Base-by-base conservation (phyloP, 2,113 vertebrate genomes). In the Hydrolagus affinis region DNA sequence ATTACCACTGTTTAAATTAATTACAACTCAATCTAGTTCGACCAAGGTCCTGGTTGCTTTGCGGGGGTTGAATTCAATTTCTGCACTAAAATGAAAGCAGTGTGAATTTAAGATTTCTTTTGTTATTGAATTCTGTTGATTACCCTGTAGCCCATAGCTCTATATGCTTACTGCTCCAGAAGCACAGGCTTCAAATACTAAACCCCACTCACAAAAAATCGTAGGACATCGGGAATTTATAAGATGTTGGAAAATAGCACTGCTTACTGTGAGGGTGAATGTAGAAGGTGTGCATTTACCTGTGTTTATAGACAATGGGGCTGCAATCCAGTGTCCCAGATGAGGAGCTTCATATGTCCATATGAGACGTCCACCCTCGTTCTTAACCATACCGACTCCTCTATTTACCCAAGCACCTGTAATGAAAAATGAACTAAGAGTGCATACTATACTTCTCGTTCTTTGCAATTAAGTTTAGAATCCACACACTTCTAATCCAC, bases 251-350 rank as follows among this genome's bases (percentile, higher is more conserved):
- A 44, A 44, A 19, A 23, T 32, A 78, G 4, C 76, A 56, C n/a
- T 21, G 30, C 74, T 80, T 86, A 85, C 85, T 87, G 78, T 85
- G 78, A 78, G 86, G 59, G 30, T 21, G 59, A 60, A 85, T 75
- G 62, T 23, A 7, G 30, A 85, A 12, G 6, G n/a, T 28, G 6
- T 60, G 14, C 66, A 8, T 57, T 71, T 92, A 98, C 96, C 95
- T 95, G 89, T 92, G 0, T 91, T 87, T 66, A 93, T 92, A 86
- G 95, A 94, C 86, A 95, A 88, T 0, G 94, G 94, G 85, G 97
- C 96, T 62, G 95, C 97, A 56, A 98, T 93, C 97, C 97, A 99
- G 90, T 95, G 95, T 14, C 97, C 97, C 75, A 99, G 88, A 78
- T 96, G 94, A 57, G 96, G 95, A 19, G 96, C 97, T 0, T 94